These are phyloP conservation scores for Atractosteus spatula DNA, from an alignment of 2,113 vertebrate species.

Conservation along the genomic window DNA sequence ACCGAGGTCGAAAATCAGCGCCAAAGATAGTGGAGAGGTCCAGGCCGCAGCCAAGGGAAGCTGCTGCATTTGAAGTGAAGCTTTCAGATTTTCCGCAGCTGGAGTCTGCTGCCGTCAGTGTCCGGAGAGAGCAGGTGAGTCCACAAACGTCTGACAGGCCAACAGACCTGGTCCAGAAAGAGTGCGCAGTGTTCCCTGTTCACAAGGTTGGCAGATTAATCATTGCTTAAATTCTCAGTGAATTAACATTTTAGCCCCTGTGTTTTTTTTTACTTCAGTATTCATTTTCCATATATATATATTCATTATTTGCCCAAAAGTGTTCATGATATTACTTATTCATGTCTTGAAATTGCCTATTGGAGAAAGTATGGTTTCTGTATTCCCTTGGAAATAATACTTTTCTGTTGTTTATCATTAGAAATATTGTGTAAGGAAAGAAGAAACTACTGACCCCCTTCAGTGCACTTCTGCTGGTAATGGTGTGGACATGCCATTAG, in stretches of 20 bases:
- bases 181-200: not conserved
- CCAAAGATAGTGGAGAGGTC: too few species aligned
- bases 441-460: not conserved
- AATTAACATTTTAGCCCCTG: not conserved
- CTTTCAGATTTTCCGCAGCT: not conserved
- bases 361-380: too few species aligned
- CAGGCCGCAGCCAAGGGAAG: not conserved
- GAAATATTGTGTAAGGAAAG: not conserved
- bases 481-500: not conserved
- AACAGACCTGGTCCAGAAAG: not conserved
- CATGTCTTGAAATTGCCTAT: too few species aligned
- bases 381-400: too few species aligned
- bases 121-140: not conserved
- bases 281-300: not conserved
- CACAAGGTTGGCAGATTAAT: not conserved
- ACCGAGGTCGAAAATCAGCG: not conserved
- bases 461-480: not conserved
- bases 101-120: not conserved
- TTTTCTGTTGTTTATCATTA: not conserved
- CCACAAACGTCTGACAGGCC: not conserved
- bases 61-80: conserved; percentile 1
- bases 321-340: too few species aligned
- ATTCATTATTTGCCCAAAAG: too few species aligned
- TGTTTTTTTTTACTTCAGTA: not conserved
- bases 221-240: not conserved